phyloP scores from a whole-genome alignment of 1,140 invertebrate genomes.

The Papilio xuthus region DNA sequence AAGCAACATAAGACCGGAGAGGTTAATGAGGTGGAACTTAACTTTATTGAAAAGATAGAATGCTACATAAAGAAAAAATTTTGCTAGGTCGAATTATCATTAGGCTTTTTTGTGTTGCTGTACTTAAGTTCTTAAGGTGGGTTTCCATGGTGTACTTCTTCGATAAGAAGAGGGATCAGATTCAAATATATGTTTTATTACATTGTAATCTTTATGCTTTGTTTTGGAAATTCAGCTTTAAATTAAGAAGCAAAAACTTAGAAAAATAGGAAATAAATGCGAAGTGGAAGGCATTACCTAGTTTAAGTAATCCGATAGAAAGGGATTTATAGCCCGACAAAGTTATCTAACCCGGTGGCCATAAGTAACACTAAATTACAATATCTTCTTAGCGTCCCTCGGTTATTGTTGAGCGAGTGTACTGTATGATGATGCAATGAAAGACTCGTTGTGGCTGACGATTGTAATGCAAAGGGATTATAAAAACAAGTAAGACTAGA shows the following conservation, averaged over 20 bases:
- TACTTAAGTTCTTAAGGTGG: background rate
- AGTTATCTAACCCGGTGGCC: too few species aligned
- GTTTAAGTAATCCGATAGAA: too few species aligned
- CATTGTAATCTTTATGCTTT: background rate
- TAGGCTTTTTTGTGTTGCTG: background rate
- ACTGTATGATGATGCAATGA: too few species aligned
- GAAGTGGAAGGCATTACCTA: background rate
- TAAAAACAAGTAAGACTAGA: too few species aligned
- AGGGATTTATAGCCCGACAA: too few species aligned
- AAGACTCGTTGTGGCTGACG: too few species aligned
- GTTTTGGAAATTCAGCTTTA: background rate
- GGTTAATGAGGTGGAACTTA: slow-evolving; percentile 22
- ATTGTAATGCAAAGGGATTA: too few species aligned
- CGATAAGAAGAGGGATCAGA: background rate
- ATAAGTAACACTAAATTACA: too few species aligned
- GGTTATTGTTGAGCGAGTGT: background rate
- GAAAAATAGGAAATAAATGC: background rate
- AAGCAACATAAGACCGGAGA: slow-evolving; percentile 18
- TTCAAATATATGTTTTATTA: too few species aligned
- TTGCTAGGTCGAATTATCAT: slow-evolving; percentile 3
- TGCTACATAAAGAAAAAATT: background rate
- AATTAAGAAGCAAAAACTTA: background rate
- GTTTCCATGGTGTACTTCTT: background rate
- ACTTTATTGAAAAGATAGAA: background rate
- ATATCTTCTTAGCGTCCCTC: too few species aligned